phyloP scores from a whole-genome alignment of 1,140 invertebrate genomes.

The Hycleus cichorii region DNA sequence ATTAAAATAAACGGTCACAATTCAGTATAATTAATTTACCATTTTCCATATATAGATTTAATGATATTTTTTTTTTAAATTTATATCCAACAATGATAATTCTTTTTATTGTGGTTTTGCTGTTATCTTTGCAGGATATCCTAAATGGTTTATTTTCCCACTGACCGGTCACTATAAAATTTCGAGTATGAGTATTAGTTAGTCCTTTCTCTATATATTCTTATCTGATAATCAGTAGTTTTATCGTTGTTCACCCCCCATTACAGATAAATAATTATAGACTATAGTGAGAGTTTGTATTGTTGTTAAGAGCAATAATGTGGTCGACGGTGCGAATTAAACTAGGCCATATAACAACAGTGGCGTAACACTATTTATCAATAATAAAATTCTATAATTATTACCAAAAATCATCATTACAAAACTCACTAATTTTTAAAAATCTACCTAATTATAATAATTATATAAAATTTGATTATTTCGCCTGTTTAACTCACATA shows the following conservation, averaged over 20 bases:
- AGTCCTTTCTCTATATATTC: neutral
- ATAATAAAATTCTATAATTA: too few relatives aligned
- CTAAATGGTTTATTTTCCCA: conserved; percentile 15
- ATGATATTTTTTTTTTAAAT: neutral
- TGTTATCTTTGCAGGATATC: conserved; percentile 13
- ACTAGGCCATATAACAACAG: neutral
- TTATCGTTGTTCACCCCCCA: conserved; percentile 13
- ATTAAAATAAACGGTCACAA: too few relatives aligned
- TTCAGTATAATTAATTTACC: neutral
- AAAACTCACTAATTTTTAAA: too few relatives aligned
- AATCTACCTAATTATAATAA: too few relatives aligned
- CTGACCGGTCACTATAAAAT: neutral
- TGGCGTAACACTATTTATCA: too few relatives aligned
- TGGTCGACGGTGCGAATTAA: conserved; percentile 11
- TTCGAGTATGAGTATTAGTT: neutral
- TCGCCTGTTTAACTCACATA: too few relatives aligned
- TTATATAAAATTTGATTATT: too few relatives aligned
- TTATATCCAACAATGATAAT: neutral
- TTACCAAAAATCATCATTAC: too few relatives aligned
- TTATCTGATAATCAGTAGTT: conserved; percentile 8
- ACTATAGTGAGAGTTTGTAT: conserved; percentile 4
- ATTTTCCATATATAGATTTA: neutral
- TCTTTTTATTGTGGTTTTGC: neutral
- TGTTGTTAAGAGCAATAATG: conserved; percentile 13
- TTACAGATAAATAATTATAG: conserved; percentile 16